Evolutionary conservation across 2,113 vertebrate species (phyloP).

Genomic region (Cynoglossus semilaevis): DNA sequence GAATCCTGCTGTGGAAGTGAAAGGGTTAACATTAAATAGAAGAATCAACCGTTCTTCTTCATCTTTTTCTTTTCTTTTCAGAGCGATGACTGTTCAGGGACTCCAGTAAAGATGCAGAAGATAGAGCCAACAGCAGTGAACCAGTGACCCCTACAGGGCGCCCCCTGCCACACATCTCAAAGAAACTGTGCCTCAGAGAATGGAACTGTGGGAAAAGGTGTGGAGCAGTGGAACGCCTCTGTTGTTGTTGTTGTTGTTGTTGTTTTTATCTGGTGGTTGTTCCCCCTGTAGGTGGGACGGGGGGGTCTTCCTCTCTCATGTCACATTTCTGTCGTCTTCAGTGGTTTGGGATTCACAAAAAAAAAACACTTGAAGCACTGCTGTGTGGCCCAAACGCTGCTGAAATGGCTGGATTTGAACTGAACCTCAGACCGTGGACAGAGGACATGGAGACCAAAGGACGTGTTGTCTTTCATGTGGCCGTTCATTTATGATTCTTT

Average conservation of each 20-base stretch:
- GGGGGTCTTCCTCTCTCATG: slow-evolving; percentile 9
- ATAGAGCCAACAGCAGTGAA: slow-evolving; percentile 52
- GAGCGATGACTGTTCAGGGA: slow-evolving; percentile 69
- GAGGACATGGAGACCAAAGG: slow-evolving; percentile 2
- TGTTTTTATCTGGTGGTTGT: slow-evolving; percentile 1
- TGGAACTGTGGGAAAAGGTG: too few species aligned
- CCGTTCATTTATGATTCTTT: slow-evolving; percentile 11
- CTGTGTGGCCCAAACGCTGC: background rate
- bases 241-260: too few species aligned
- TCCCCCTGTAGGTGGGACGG: slow-evolving; percentile 25
- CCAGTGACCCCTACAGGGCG: slow-evolving; percentile 12
- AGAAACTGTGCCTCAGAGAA: background rate
- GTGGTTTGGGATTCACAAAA: background rate
- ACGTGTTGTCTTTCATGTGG: background rate
- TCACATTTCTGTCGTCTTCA: background rate
- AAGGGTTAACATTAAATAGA: too few species aligned
- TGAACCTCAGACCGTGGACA: background rate
- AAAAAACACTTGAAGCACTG: slow-evolving; percentile 4
- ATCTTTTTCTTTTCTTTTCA: slow-evolving; percentile 10
- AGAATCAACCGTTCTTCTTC: too few species aligned
- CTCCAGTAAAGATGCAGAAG: slow-evolving; percentile 83
- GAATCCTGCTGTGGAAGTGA: too few species aligned
- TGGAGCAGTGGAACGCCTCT: too few species aligned
- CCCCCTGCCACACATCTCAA: background rate
- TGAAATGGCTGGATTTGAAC: background rate